phyloP scores from a whole-genome alignment of 1,140 invertebrate genomes.

The Galendromus occidentalis region DNA sequence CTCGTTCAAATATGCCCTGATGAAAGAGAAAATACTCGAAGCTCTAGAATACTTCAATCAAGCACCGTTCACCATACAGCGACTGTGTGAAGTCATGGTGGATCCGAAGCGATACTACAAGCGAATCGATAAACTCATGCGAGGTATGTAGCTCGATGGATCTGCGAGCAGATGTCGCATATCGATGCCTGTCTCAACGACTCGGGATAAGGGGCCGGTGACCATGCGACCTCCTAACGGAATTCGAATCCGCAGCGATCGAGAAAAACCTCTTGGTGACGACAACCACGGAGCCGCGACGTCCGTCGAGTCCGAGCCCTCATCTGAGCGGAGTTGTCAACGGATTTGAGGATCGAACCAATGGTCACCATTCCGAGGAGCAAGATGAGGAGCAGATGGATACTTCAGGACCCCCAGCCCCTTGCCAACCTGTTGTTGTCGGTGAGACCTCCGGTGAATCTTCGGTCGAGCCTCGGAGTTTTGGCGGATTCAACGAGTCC shows the following conservation, averaged over 20 bases:
- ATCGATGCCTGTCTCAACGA: too few relatives aligned
- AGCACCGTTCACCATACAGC: slow-evolving; percentile 86
- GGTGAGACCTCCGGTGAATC: not conserved
- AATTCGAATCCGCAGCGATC: not conserved
- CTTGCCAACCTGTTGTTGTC: not conserved
- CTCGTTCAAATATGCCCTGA: slow-evolving; percentile 66
- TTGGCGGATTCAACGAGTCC: too few relatives aligned
- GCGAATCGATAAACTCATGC: slow-evolving; percentile 82
- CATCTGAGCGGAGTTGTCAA: not conserved
- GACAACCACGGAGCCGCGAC: not conserved
- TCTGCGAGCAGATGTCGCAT: too few relatives aligned
- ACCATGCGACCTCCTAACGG: too few relatives aligned
- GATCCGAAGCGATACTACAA: slow-evolving; percentile 82
- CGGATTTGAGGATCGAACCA: not conserved
- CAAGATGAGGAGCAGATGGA: slow-evolving; percentile 1
- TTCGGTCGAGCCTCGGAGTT: not conserved
- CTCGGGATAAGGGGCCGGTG: too few relatives aligned
- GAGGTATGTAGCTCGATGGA: slow-evolving; percentile 36
- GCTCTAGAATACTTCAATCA: slow-evolving; percentile 51
- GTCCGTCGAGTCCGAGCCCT: not conserved
- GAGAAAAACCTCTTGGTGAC: not conserved
- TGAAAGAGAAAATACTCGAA: slow-evolving; percentile 63
- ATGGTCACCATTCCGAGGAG: not conserved
- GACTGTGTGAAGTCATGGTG: slow-evolving; percentile 77
- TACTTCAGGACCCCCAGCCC: not conserved